Evolutionary conservation across 2,888 invertebrate genomes (phyloP).

Genomic region (Pseudolycoriella hygida): DNA sequence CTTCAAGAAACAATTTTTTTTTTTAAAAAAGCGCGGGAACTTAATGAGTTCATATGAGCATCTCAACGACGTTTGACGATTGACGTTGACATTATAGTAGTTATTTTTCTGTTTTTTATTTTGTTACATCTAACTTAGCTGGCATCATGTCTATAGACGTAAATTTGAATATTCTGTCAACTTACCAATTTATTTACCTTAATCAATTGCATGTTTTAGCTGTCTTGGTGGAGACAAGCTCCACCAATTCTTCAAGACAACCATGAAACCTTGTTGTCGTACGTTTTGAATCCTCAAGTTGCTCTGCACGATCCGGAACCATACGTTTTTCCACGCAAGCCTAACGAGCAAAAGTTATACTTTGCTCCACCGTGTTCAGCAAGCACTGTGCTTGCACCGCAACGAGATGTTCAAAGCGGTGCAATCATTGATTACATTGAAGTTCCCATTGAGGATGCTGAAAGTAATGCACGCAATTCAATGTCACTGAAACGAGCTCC

Average conservation of each 20-base stretch:
- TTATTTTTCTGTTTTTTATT: no score
- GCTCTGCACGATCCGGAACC: conserved; percentile 24
- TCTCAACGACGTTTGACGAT: no score
- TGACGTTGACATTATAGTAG: no score
- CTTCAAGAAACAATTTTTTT: no score
- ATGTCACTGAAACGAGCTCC: conserved; percentile 67
- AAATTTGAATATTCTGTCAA: no score
- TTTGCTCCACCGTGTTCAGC: conserved; percentile 12
- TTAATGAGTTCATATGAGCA: no score
- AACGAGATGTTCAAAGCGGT: conserved; percentile 57
- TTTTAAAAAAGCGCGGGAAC: no score
- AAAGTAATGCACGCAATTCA: conserved; percentile 51
- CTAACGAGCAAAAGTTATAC: conserved; percentile 8
- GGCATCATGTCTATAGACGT: no score
- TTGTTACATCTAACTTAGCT: no score
- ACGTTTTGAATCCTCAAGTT: conserved; percentile 23
- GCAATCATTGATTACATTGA: conserved; percentile 52
- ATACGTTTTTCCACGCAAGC: conserved; percentile 18
- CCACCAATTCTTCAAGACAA: conserved; percentile 8
- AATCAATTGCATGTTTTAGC: conserved; percentile 2
- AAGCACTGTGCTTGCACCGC: conserved; percentile 23
- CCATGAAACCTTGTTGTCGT: conserved; percentile 16
- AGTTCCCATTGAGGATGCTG: conserved; percentile 36
- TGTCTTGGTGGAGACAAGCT: conserved; percentile 6
- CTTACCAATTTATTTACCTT: no score